Evolutionary conservation across 2,888 invertebrate genomes (phyloP).

Genomic region (Hipparchia sbordonii): DNA sequence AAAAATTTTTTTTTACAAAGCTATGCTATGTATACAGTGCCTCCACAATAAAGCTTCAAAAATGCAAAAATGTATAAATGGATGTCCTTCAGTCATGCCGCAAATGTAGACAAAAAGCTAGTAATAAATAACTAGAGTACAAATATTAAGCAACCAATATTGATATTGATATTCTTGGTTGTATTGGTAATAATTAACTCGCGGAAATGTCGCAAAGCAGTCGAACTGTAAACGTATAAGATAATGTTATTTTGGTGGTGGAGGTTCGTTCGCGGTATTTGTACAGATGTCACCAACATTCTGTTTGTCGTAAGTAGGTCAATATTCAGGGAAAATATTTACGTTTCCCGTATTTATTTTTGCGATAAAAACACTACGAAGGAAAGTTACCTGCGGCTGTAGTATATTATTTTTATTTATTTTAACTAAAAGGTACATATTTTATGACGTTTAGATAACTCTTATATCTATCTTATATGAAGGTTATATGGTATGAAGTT

Average conservation of each 20-base stretch:
- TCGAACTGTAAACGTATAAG: background rate
- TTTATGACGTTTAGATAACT: too few relatives aligned
- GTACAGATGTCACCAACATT: conserved; percentile 30
- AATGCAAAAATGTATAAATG: too few relatives aligned
- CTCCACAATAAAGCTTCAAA: too few relatives aligned
- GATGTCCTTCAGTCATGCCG: too few relatives aligned
- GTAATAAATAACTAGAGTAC: too few relatives aligned
- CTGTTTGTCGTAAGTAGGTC: conserved; percentile 31
- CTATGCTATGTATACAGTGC: too few relatives aligned
- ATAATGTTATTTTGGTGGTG: conserved; percentile 1
- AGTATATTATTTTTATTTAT: background rate
- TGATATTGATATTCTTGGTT: background rate
- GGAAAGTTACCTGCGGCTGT: background rate
- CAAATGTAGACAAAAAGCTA: too few relatives aligned
- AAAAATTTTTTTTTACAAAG: too few relatives aligned
- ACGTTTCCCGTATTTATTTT: conserved; percentile 16
- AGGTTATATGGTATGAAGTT: too few relatives aligned
- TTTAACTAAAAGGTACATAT: background rate
- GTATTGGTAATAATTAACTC: background rate
- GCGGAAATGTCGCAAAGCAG: background rate
- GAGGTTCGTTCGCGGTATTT: conserved; percentile 30
- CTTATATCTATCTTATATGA: too few relatives aligned
- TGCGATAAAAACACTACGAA: conserved; percentile 18
- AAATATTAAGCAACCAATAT: too few relatives aligned
- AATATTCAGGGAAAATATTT: conserved; percentile 29